Base-by-base conservation (phyloP, 2,113 vertebrate genomes). In the Mesocricetus auratus region DNA sequence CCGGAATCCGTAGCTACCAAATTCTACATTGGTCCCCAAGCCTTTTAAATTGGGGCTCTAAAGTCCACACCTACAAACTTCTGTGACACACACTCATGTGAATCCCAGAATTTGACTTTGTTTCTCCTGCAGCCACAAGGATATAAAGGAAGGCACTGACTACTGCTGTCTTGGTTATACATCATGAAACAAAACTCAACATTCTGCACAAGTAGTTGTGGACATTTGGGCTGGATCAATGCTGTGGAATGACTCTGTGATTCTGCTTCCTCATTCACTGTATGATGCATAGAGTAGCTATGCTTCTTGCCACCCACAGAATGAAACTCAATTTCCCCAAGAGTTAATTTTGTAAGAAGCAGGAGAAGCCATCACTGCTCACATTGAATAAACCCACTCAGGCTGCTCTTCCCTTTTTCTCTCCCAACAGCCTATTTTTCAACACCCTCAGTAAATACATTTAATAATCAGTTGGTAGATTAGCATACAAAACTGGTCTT, bases 401-500 rank as follows among this genome's bases (percentile, higher is more conserved):
- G 56, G 36, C 78, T 45, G 81, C 8, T 10, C 81, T 93, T 79
- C 39, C 16, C 12, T 47, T 56, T 36, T 26, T 53, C 22, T n/a
- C 0, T 47, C 77, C n/a, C 81, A 36, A 71, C 31, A 86, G 93
- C 83, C 96, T 97, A 89, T 98, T 98, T 98, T 98, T 98, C 98
- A 98, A 97, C 91, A 95, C 93, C 78, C 95, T 97, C 88, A 2
- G 96, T 98, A 98, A 98, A 98, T 98, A 98, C 94, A 95, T 98
- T 98, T 98, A 98, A 98, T 98, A 98, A 98, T 98, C 98, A 98
- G 97, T 98, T 94, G 97, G 96, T 97, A 97, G 96, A 98, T 99
- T 99, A 98, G 98, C 97, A 97, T 97, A 97, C 95, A 96, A 94
- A 97, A 97, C 97, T 95, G 94, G 97, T 98, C 91, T 98, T 92